Evolutionary conservation across 2,888 invertebrate species (phyloP).

Genomic region (Meteorus colon): DNA sequence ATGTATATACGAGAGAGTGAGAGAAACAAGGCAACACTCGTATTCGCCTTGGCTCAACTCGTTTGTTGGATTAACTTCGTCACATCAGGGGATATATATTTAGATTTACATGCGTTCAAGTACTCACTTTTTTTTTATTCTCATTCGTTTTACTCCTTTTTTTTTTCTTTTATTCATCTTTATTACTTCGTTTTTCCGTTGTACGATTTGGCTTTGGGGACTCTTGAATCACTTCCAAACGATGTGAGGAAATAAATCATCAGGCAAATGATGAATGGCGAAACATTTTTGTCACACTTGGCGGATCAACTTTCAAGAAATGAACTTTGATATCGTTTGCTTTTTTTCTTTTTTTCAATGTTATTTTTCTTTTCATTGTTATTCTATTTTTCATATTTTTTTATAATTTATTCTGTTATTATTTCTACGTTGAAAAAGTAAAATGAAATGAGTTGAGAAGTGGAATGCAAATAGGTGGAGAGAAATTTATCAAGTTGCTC

Average conservation of each 20-base stretch:
- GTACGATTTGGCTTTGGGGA: background rate
- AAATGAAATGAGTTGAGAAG: background rate
- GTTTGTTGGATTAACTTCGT: slow-evolving; percentile 46
- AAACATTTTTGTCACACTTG: background rate
- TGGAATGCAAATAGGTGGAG: background rate
- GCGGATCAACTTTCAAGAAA: background rate
- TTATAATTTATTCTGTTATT: too few species aligned
- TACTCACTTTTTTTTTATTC: slow-evolving; percentile 5
- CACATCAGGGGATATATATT: slow-evolving; percentile 51
- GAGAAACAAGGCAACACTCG: background rate
- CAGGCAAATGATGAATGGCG: slow-evolving; percentile 9
- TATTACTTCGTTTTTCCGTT: slow-evolving; percentile 29
- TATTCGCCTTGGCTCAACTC: slow-evolving; percentile 6
- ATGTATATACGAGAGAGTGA: too few species aligned
- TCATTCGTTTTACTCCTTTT: background rate
- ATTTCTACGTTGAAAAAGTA: too few species aligned
- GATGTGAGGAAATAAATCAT: slow-evolving; percentile 31
- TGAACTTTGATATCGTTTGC: background rate
- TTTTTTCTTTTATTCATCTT: slow-evolving; percentile 12
- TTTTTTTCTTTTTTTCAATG: background rate
- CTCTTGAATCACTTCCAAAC: slow-evolving; percentile 25
- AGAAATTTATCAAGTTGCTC: background rate
- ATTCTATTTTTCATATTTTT: background rate
- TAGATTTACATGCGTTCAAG: slow-evolving; percentile 49
- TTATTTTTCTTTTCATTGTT: background rate